These are phyloP conservation scores for Pseudopleuronectes americanus DNA, from an alignment of 2,797 vertebrate genomes.

Conservation along the genomic window DNA sequence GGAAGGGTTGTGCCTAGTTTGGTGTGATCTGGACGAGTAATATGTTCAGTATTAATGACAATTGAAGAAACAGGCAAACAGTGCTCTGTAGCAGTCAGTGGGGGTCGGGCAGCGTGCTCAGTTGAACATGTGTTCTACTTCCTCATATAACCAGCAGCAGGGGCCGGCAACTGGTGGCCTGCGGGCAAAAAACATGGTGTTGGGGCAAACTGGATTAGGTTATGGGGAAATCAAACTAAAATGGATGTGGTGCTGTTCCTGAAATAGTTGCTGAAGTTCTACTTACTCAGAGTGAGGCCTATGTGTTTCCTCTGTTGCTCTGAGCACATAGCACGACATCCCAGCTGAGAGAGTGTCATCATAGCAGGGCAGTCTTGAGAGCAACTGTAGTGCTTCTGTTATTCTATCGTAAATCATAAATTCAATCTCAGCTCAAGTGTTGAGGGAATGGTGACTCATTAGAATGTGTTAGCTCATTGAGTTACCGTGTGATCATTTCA, in stretches of 20 bases:
- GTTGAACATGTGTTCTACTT: too few species aligned
- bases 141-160: too few species aligned
- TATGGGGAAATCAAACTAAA: neutral
- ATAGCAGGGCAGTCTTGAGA: neutral
- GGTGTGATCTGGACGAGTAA: too few species aligned
- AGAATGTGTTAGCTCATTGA: neutral
- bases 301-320: neutral
- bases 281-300: neutral
- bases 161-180: too few species aligned
- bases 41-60: too few species aligned
- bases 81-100: too few species aligned
- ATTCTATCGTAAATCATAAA: conserved; percentile 4
- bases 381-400: neutral
- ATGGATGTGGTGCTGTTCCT: neutral
- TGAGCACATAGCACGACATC: neutral
- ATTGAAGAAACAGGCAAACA: too few species aligned
- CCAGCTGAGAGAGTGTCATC: neutral
- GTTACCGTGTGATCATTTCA: neutral
- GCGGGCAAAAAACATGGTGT: too few species aligned
- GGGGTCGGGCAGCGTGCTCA: too few species aligned
- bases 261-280: neutral
- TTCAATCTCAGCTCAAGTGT: neutral
- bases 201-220: too few species aligned
- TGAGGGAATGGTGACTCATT: neutral
- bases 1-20: too few species aligned